phyloP scores from a whole-genome alignment of 1,140 invertebrate genomes.

The Prorops nasuta region DNA sequence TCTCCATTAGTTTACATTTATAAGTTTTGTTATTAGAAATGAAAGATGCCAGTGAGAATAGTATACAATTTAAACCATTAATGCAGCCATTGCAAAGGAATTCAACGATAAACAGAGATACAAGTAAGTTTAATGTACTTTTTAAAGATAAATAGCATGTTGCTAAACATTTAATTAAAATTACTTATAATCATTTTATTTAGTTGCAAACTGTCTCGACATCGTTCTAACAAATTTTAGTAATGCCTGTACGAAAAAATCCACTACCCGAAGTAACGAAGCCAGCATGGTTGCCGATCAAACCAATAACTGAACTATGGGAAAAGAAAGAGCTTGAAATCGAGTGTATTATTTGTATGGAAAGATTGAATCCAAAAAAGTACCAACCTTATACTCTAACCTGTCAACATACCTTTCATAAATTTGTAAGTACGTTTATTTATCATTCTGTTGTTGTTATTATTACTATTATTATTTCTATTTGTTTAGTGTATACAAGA shows the following conservation, averaged over 20 bases:
- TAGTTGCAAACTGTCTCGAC: too few relatives aligned
- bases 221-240: neutral
- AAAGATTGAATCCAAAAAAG: slow-evolving; percentile 9
- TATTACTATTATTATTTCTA: slow-evolving; percentile 4
- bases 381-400: slow-evolving; percentile 16
- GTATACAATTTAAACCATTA: too few relatives aligned
- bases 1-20: too few relatives aligned
- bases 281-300: slow-evolving; percentile 5
- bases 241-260: neutral
- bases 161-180: too few relatives aligned
- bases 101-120: too few relatives aligned
- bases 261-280: neutral
- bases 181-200: too few relatives aligned
- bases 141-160: too few relatives aligned
- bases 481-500: slow-evolving; percentile 33
- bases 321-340: slow-evolving; percentile 21
- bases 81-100: too few relatives aligned
- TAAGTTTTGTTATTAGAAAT: too few relatives aligned
- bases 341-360: slow-evolving; percentile 32
- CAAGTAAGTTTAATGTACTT: too few relatives aligned
- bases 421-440: slow-evolving; percentile 19
- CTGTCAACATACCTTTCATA: slow-evolving; percentile 37
- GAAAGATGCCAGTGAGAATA: too few relatives aligned
- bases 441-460: slow-evolving; percentile 4
- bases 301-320: slow-evolving; percentile 10